Conservation (phyloP, 64 coral and sea anemone genomes). For the Trachythela sp. region DNA sequence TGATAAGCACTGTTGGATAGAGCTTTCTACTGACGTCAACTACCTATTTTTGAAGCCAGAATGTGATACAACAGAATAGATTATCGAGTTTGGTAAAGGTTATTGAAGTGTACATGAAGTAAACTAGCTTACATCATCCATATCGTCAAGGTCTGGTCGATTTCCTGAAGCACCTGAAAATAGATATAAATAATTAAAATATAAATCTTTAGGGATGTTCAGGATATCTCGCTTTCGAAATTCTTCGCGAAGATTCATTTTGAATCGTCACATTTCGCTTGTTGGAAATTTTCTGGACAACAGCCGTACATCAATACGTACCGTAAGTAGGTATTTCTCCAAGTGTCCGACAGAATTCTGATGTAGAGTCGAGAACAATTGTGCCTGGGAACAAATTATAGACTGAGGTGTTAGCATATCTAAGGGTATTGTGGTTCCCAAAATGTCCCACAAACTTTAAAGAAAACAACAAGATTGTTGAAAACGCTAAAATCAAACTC, state of each 20-base stretch:
- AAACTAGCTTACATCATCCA: not conserved
- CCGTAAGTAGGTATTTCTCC: conserved; percentile 93
- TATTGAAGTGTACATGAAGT: not conserved
- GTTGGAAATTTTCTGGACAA: not conserved
- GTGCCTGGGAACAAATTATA: conserved; percentile 54
- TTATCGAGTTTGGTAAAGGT: not conserved
- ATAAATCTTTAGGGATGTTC: too few species aligned
- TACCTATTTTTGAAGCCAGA: not conserved
- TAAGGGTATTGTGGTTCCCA: too few species aligned
- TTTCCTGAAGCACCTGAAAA: not conserved
- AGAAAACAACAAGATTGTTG: not conserved
- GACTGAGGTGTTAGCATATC: too few species aligned
- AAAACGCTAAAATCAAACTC: not conserved
- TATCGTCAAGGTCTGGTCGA: not conserved
- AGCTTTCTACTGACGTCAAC: not conserved
- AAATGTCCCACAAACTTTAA: too few species aligned
- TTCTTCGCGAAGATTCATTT: too few species aligned
- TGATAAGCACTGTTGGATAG: too few species aligned
- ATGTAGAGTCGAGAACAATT: conserved; percentile 91
- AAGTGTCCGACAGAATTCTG: conserved; percentile 93
- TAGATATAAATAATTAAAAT: too few species aligned
- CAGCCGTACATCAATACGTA: conserved; percentile 7
- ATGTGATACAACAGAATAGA: too few species aligned
- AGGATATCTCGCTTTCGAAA: too few species aligned
- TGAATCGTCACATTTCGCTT: too few species aligned